phyloP scores from a whole-genome alignment of 2,797 vertebrate genomes.

The Chromobotia macracanthus region DNA sequence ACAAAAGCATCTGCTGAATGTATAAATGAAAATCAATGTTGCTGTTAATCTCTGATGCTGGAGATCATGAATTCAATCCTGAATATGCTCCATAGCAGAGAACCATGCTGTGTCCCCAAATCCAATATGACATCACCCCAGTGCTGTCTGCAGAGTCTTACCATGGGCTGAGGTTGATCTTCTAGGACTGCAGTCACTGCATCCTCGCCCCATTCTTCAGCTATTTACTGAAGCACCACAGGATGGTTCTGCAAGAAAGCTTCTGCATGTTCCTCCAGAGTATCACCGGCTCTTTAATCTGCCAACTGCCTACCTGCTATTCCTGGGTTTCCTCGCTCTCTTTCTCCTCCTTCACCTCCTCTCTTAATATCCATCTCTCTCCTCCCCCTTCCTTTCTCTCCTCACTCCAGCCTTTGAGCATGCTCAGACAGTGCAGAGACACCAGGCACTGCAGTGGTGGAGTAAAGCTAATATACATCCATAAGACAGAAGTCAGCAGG shows the following conservation, averaged over 20 bases:
- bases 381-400: constrained; percentile 50
- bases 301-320: constrained; percentile 57
- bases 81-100: neutral
- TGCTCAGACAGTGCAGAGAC: constrained; percentile 64
- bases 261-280: neutral
- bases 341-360: constrained; percentile 58
- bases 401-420: constrained; percentile 49
- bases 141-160: constrained; percentile 18
- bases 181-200: neutral
- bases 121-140: neutral
- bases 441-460: constrained; percentile 69
- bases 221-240: constrained; percentile 11
- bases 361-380: constrained; percentile 48
- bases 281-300: constrained; percentile 55
- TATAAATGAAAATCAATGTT: neutral
- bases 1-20: neutral
- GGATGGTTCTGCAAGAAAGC: neutral
- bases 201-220: constrained; percentile 22
- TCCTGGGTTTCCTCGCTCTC: constrained; percentile 54
- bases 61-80: neutral
- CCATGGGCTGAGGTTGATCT: constrained; percentile 34
- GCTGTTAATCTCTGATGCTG: neutral
- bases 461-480: constrained; percentile 52
- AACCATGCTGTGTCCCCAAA: neutral
- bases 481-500: constrained; percentile 42